Conservation (phyloP, 2,888 invertebrate species). For the Dioctria rufipes region DNA sequence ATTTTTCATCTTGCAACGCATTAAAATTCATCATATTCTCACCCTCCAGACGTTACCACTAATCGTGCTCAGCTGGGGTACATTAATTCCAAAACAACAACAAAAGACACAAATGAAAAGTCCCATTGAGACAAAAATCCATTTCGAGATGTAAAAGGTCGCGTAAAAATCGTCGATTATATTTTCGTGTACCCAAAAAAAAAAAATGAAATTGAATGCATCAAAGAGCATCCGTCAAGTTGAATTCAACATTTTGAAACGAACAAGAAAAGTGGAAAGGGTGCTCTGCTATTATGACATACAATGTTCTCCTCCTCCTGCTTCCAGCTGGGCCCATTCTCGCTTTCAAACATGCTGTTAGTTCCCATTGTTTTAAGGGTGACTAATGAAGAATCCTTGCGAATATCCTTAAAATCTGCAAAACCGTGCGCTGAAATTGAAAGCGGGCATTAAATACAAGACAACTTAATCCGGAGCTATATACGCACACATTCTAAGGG, state of each 20-base stretch:
- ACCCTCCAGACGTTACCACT: background rate
- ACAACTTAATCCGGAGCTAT: constrained; percentile 46
- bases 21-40: constrained; percentile 29
- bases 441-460: constrained; percentile 43
- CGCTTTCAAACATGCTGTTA: background rate
- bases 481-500: background rate
- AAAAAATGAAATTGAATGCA: constrained; percentile 28
- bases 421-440: constrained; percentile 42
- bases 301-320: background rate
- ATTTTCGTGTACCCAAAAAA: constrained; percentile 35
- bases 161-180: constrained; percentile 32
- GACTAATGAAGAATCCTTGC: constrained; percentile 44
- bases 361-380: constrained; percentile 48
- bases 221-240: constrained; percentile 14
- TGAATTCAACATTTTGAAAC: background rate
- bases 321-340: too few species aligned
- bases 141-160: constrained; percentile 29
- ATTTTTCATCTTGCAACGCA: background rate
- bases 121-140: constrained; percentile 19
- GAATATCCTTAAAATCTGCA: constrained; percentile 26
- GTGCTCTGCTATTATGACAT: background rate
- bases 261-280: constrained; percentile 19
- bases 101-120: constrained; percentile 3
- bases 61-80: constrained; percentile 16
- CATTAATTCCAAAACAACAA: background rate